A percentile compares a stretch with the other conserved stretches of the same genome.
These are phyloP conservation scores for Nyctereutes procyonoides DNA, from an alignment of 2,113 vertebrate species.

Conservation along the genomic window DNA sequence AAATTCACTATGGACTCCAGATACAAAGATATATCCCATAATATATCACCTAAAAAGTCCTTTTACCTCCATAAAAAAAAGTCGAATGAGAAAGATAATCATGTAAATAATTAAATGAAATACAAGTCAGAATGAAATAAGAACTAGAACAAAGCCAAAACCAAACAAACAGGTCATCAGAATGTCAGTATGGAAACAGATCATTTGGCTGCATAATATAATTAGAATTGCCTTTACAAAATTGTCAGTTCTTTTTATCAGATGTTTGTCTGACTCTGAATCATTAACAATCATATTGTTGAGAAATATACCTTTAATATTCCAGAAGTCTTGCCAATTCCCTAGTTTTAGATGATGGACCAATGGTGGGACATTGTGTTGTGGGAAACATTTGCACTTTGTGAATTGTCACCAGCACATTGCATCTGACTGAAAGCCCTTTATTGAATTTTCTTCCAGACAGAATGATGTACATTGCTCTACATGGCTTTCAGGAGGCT, in stretches of 20 bases:
- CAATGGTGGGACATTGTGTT: too few species aligned
- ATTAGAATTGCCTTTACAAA: neutral
- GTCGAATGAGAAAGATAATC: neutral
- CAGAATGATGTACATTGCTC: neutral
- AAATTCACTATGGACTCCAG: neutral
- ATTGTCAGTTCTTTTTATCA: neutral
- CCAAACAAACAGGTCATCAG: neutral
- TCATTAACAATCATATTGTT: neutral
- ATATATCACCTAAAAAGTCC: neutral
- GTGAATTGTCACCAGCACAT: neutral
- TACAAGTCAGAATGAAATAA: neutral
- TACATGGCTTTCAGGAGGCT: neutral
- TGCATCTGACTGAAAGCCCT: neutral
- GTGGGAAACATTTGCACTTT: neutral
- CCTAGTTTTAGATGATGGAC: neutral
- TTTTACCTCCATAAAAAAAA: neutral
- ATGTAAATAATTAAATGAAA: neutral
- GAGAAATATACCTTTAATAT: neutral
- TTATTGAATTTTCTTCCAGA: neutral
- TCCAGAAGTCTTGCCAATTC: neutral
- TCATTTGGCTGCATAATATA: neutral
- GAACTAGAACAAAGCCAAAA: neutral
- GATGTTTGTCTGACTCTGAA: neutral
- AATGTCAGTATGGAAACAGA: neutral
- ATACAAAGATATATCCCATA: neutral